These are phyloP conservation scores for Percopsis transmontana DNA, from an alignment of 2,113 vertebrate species.

Conservation along the genomic window DNA sequence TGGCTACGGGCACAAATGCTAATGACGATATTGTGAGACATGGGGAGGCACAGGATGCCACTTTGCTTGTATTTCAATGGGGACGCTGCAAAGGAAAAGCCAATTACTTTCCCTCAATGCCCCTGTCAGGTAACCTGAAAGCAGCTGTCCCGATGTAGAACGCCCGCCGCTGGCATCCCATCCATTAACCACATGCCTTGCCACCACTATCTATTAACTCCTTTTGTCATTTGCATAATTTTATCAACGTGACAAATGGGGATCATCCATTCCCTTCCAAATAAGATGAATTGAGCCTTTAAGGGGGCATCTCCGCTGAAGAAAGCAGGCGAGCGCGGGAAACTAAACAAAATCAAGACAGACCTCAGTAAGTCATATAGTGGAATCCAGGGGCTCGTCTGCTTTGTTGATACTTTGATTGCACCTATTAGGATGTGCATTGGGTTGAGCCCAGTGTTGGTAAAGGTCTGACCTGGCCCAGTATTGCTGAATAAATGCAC, in stretches of 20 bases:
- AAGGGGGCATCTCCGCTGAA: constrained; percentile 40
- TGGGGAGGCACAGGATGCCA: constrained; percentile 43
- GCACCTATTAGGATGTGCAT: constrained; percentile 51
- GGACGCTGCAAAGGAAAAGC: constrained; percentile 70
- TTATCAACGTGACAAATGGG: constrained; percentile 78
- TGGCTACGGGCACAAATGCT: constrained; percentile 63
- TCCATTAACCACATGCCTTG: constrained; percentile 72
- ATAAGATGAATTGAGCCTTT: constrained; percentile 77
- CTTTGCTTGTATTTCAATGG: constrained; percentile 69
- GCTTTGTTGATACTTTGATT: constrained; percentile 39
- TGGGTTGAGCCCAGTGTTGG: constrained; percentile 33
- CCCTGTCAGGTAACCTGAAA: constrained; percentile 80
- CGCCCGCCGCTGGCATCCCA: constrained; percentile 68
- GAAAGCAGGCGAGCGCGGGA: constrained; percentile 40
- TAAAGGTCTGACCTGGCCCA: constrained; percentile 31
- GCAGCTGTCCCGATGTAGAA: constrained; percentile 70
- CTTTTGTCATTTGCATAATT: constrained; percentile 81
- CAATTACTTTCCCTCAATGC: constrained; percentile 80
- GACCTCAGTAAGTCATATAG: constrained; percentile 53
- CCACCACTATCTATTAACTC: constrained; percentile 75
- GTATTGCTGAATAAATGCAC: constrained; percentile 47
- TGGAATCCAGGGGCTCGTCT: constrained; percentile 2
- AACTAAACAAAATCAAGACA: constrained; percentile 59
- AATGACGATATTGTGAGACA: constrained; percentile 65
- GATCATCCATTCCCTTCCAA: constrained; percentile 70